Evolutionary conservation across 1,140 invertebrate species (phyloP).

Genomic region (Berghia stephanieae): DNA sequence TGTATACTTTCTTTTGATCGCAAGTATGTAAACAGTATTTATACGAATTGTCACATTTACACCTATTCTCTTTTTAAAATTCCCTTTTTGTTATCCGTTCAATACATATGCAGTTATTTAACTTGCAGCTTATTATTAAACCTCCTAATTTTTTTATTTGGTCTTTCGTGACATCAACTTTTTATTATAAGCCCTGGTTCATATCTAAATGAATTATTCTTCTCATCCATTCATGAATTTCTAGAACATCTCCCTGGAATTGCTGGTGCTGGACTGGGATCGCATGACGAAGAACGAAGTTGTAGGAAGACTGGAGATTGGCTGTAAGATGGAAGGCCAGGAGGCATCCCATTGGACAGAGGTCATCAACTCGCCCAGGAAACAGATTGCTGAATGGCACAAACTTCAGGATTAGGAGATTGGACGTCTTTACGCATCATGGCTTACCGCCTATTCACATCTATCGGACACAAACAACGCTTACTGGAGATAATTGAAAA

Average conservation of each 20-base stretch:
- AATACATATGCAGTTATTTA: too few relatives aligned
- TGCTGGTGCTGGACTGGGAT: conserved; percentile 95
- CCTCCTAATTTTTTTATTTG: too few relatives aligned
- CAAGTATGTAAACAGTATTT: too few relatives aligned
- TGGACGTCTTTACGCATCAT: not conserved
- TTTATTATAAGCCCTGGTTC: too few relatives aligned
- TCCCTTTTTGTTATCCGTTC: too few relatives aligned
- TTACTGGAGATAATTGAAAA: not conserved
- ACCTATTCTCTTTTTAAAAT: too few relatives aligned
- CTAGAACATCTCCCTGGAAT: conserved; percentile 85
- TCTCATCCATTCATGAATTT: not conserved
- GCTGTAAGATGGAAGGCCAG: conserved; percentile 76
- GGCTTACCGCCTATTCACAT: not conserved
- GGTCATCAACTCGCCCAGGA: conserved; percentile 92
- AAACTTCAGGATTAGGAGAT: conserved; percentile 84
- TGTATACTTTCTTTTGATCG: too few relatives aligned
- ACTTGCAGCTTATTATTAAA: too few relatives aligned
- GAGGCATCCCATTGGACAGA: conserved; percentile 95
- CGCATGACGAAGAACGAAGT: conserved; percentile 98
- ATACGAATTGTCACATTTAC: too few relatives aligned
- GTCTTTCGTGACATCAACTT: too few relatives aligned
- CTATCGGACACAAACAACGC: too few relatives aligned
- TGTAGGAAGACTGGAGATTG: conserved; percentile 91
- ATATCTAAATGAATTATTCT: not conserved
- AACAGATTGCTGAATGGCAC: conserved; percentile 98